These are phyloP conservation scores for Rhinella marina DNA, from an alignment of 2,797 vertebrate genomes.

Conservation along the genomic window DNA sequence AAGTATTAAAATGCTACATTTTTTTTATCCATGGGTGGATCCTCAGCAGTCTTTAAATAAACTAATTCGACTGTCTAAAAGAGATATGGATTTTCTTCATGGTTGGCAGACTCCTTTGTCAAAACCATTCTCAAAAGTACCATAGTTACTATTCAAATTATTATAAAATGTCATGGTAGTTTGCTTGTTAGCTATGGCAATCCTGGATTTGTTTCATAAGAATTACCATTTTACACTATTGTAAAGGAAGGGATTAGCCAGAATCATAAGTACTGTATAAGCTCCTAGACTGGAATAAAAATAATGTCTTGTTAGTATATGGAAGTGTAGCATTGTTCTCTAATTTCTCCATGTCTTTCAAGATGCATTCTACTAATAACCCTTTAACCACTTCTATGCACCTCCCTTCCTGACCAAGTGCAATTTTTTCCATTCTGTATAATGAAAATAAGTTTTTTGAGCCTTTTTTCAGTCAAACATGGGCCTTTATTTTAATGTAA, in stretches of 20 bases:
- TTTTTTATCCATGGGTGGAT: not conserved
- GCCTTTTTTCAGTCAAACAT: too few species aligned
- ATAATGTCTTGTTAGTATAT: not conserved
- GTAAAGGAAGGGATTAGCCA: not conserved
- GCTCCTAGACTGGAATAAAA: not conserved
- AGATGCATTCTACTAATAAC: not conserved
- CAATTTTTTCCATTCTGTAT: too few species aligned
- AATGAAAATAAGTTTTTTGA: too few species aligned
- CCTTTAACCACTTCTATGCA: too few species aligned
- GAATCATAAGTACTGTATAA: conserved; percentile 1
- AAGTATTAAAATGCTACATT: not conserved
- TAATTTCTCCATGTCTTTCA: not conserved
- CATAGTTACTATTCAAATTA: not conserved
- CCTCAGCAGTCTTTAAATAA: not conserved
- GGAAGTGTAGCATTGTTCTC: not conserved
- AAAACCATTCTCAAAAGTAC: not conserved
- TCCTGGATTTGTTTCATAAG: conserved; percentile 15
- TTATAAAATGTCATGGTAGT: not conserved
- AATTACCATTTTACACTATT: not conserved
- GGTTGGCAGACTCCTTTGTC: not conserved
- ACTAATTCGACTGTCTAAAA: not conserved
- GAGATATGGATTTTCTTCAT: conserved; percentile 1
- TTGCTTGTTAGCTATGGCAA: conserved; percentile 6
- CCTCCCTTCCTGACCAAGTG: too few species aligned
- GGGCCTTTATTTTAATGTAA: too few species aligned